phyloP scores from a whole-genome alignment of 1,140 invertebrate species.

The Oreohelix idahoensis region DNA sequence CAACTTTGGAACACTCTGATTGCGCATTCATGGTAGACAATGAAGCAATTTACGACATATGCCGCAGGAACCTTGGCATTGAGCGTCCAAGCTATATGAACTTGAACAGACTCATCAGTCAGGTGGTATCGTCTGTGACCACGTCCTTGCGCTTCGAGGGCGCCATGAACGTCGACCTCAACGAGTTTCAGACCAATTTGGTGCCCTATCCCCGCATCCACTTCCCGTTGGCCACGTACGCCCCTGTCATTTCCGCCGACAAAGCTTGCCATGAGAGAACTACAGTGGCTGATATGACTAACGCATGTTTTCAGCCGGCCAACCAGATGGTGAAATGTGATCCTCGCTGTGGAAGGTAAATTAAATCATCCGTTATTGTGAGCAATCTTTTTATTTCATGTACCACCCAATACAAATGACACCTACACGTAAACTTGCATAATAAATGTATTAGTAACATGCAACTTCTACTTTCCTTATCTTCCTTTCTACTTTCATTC shows the following conservation, averaged over 20 bases:
- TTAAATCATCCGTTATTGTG: too few species aligned
- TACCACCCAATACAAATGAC: too few species aligned
- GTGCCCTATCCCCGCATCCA: constrained; percentile 75
- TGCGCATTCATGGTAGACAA: constrained; percentile 64
- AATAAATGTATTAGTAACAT: too few species aligned
- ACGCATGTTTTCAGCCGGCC: constrained; percentile 86
- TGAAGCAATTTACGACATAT: constrained; percentile 53
- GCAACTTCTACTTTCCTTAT: too few species aligned
- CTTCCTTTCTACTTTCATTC: too few species aligned
- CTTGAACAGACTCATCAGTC: constrained; percentile 66
- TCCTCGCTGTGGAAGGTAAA: constrained; percentile 89
- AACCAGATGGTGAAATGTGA: constrained; percentile 96
- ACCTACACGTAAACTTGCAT: too few species aligned
- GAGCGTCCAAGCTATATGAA: constrained; percentile 75
- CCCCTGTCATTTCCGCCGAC: constrained; percentile 86
- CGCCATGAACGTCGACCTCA: constrained; percentile 63
- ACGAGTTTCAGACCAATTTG: constrained; percentile 80
- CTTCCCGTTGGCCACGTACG: neutral
- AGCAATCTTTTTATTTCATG: too few species aligned
- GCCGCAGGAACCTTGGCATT: constrained; percentile 82
- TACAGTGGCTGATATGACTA: constrained; percentile 77
- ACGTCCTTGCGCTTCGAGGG: constrained; percentile 71
- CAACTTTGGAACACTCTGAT: constrained; percentile 53
- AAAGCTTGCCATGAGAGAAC: constrained; percentile 89
- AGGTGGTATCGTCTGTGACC: constrained; percentile 51